Percentiles rank a stretch among this genome's conserved stretches.
Evolutionary conservation across 92 coral and sea anemone genomes (phyloP).

Genomic region (Blastomussa wellsi): DNA sequence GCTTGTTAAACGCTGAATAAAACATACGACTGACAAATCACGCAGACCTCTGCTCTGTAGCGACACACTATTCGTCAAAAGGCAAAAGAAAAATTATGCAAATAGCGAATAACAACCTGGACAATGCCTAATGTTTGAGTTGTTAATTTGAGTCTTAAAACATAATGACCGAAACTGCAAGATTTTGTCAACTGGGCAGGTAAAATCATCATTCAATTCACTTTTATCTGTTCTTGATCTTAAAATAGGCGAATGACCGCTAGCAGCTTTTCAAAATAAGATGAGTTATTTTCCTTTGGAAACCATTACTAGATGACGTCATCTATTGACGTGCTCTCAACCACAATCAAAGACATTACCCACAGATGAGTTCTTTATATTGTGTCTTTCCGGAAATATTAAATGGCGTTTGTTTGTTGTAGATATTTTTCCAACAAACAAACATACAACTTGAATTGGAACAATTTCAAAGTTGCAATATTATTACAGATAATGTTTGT

Average conservation of each 20-base stretch:
- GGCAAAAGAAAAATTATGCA: background rate
- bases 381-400: background rate
- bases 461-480: background rate
- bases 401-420: background rate
- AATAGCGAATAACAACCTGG: background rate
- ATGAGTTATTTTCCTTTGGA: background rate
- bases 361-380: background rate
- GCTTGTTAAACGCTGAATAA: background rate
- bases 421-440: slow-evolving; percentile 3
- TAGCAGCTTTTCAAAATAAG: background rate
- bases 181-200: background rate
- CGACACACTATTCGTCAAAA: background rate
- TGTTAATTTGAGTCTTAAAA: background rate
- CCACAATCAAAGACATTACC: slow-evolving; percentile 3
- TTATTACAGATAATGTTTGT: background rate
- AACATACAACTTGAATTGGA: background rate
- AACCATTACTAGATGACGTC: background rate
- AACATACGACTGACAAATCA: background rate
- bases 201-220: background rate
- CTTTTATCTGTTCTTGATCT: background rate
- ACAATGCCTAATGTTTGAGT: background rate
- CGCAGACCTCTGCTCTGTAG: background rate
- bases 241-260: background rate
- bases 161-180: background rate
- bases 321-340: background rate